phyloP scores from a whole-genome alignment of 2,113 vertebrate species.

The Neotoma lepida region DNA sequence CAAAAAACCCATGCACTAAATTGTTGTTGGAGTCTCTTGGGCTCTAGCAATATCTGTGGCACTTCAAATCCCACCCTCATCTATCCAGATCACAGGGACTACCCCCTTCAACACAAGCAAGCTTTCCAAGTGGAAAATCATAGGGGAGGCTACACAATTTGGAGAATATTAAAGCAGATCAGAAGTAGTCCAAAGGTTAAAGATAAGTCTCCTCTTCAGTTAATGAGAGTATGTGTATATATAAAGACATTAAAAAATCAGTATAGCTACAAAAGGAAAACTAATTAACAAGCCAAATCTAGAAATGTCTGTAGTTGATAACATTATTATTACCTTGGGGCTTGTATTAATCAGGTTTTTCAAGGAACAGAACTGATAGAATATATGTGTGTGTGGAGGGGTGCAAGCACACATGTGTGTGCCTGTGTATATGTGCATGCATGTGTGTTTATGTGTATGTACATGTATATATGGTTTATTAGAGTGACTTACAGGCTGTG shows the following conservation, averaged over 20 bases:
- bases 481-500: neutral
- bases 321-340: neutral
- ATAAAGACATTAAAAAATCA: neutral
- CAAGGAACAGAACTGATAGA: neutral
- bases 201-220: neutral
- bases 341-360: neutral
- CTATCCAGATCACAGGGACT: neutral
- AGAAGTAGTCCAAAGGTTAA: constrained; percentile 16
- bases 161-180: constrained; percentile 4
- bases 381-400: neutral
- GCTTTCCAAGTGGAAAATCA: constrained; percentile 3
- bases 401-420: neutral
- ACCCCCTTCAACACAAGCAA: neutral
- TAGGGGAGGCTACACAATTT: neutral
- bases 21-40: neutral
- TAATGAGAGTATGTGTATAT: neutral
- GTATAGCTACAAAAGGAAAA: neutral
- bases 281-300: neutral
- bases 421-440: neutral
- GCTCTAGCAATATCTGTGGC: neutral
- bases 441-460: too few relatives aligned
- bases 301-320: neutral
- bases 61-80: neutral
- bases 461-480: neutral
- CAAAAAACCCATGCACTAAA: neutral